Percentiles rank a stretch among this genome's conserved stretches.
These are phyloP conservation scores for Halictus ligatus DNA, from an alignment of 2,888 invertebrate species.

Conservation along the genomic window DNA sequence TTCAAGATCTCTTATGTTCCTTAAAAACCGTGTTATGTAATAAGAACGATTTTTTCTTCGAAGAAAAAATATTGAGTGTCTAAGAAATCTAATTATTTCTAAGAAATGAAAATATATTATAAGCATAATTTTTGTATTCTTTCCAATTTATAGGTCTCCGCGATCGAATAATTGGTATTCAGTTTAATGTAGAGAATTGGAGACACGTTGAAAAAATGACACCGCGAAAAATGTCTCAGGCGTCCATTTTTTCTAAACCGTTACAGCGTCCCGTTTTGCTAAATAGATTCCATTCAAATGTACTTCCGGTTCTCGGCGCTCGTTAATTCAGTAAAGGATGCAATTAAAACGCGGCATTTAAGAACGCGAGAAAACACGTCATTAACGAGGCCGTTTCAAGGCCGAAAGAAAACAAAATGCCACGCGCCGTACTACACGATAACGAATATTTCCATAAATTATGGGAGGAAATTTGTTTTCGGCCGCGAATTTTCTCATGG, in stretches of 20 bases:
- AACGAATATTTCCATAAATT: conserved; percentile 45
- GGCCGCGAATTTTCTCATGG: conserved; percentile 20
- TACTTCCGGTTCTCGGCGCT: not conserved
- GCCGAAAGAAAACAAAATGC: not conserved
- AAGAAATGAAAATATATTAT: not conserved
- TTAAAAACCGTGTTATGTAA: not conserved
- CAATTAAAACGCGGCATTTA: conserved; percentile 1
- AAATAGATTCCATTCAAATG: not conserved
- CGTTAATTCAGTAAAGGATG: not conserved
- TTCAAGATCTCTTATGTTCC: not conserved
- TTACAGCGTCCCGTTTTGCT: not conserved
- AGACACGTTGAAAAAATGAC: not conserved
- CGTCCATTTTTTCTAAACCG: not conserved
- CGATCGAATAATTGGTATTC: not conserved
- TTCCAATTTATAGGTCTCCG: not conserved
- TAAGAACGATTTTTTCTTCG: not conserved
- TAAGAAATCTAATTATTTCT: no score
- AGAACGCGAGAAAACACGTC: not conserved
- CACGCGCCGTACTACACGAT: not conserved
- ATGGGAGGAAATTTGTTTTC: conserved; percentile 28
- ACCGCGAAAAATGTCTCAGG: not conserved
- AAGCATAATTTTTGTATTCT: not conserved
- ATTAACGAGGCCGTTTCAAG: not conserved
- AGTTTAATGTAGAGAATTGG: not conserved
- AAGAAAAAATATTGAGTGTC: no score